Base-by-base conservation (phyloP, 2,113 vertebrate genomes). In the Quiscalus mexicanus region DNA sequence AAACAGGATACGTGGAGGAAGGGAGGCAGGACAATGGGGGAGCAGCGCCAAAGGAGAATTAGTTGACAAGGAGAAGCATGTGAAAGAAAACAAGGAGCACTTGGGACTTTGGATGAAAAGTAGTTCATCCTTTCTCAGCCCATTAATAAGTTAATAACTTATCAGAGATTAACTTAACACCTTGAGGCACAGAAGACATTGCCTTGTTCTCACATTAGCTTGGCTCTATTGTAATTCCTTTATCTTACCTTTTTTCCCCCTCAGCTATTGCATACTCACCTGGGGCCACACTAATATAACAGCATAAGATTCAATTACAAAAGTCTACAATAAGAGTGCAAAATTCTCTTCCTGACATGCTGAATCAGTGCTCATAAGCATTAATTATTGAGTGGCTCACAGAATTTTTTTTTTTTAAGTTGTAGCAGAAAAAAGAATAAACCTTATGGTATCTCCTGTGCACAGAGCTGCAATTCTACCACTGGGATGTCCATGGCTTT, bases 141-240 rank as follows among this genome's bases (percentile, higher is more conserved):
- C 96, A 97, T 97, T 98, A 97, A 97, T 98, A 97, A 97, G 95
- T 97, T 98, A 98, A 98, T 98, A 97, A 98, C 87, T 97, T 97
- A 98, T 97, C 97, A 97, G 95, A 97, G 97, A 98, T 97, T 97
- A 97, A 97, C 94, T 96, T 97, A 97, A 95, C 97, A 98, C 97
- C 97, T 98, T 96, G 97, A 97, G 97, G 97, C 96, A 97, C 88
- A 95, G 91, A 96, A 97, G 94, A 96, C 92, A 94, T 92, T 96
- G 96, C 97, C 96, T 96, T 96, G 90, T 97, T 97, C 97, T 97
- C 96, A 96, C 93, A 97, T 97, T 97, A 97, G 92, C 74, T 89
- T 90, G 93, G 94, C 91, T 97, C 89, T 95, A 97, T 98, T 98
- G 97, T 97, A 98, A 98, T 98, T 96, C 97, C 97, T 97, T 97